phyloP scores from a whole-genome alignment of 1,140 invertebrate genomes.

The Anthonomus grandis region DNA sequence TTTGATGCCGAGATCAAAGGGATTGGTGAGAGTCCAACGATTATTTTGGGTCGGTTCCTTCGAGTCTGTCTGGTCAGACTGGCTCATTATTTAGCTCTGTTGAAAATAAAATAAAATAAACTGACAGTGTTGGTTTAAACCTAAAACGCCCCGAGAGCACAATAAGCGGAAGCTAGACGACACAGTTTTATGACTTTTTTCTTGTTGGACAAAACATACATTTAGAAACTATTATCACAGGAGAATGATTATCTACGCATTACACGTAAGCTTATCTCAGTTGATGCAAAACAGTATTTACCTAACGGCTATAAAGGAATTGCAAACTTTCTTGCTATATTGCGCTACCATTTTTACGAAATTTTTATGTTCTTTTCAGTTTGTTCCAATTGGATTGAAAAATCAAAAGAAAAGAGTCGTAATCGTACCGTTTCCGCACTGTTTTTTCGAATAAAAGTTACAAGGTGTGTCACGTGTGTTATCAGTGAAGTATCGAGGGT shows the following conservation, averaged over 20 bases:
- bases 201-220: no score
- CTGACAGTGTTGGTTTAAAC: neutral
- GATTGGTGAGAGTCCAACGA: constrained; percentile 12
- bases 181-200: neutral
- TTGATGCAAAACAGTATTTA: constrained; percentile 14
- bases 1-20: constrained; percentile 33
- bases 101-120: constrained; percentile 24
- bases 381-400: no score
- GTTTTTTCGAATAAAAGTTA: neutral
- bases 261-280: constrained; percentile 20
- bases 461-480: constrained; percentile 24
- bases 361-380: no score
- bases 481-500: constrained; percentile 15
- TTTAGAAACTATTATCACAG: constrained; percentile 18
- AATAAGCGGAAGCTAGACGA: constrained; percentile 17
- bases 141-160: neutral
- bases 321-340: no score
- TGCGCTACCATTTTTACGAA: no score
- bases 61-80: neutral
- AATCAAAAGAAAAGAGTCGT: no score
- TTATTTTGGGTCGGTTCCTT: neutral
- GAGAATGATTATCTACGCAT: constrained; percentile 1
- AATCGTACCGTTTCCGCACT: no score
- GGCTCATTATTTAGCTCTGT: constrained; percentile 37
- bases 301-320: constrained; percentile 6